Base-by-base conservation (phyloP, 2,797 vertebrate species). In the Parauchenoglanis punctatus region DNA sequence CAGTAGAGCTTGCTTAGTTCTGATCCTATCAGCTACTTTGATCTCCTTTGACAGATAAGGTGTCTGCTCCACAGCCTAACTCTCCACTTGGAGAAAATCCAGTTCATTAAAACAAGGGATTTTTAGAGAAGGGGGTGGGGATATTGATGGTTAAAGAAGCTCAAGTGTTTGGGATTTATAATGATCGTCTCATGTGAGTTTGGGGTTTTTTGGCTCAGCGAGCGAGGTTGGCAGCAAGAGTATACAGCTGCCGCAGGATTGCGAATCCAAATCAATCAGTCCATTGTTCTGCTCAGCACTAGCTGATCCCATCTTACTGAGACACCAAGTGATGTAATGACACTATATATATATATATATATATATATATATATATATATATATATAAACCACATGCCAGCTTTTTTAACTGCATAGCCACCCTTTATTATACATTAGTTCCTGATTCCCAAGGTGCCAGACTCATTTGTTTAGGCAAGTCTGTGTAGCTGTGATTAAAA, bases 11-110 rank as follows among this genome's bases (percentile, higher is more conserved):
- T 52, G 49, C 59, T 63, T 84, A 78, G 85, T 86, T 89, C 68
- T 90, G 85, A 88, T 91, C 86, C 88, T 46, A 49, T 72, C 77
- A 83, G 81, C 59, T 85, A 88, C 90, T 91, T 90, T 92, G 90
- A 93, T 93, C 90, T 88, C 84, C n/a, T 88, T 73, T 91, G 91
- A 92, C 88, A 91, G 91, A 91, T 91, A 90, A 92, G 89, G 88
- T 89, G 89, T 90, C 88, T 87, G 91, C 44, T 86, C 80, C 59
- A 35, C 40, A 85, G 75, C 75, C 87, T 89, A 88, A 90, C 82
- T 81, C 83, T 86, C 75, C 81, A 63, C 68, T 86, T 90, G 91
- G 88, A 90, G 76, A 80, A 89, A 83, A 88, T 89, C 87, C 90
- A 92, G 88, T 90, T 93, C 88, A 92, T 91, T 90, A 90, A 89